These are phyloP conservation scores for Pagetopsis macropterus DNA, from an alignment of 2,797 vertebrate genomes.

Conservation along the genomic window DNA sequence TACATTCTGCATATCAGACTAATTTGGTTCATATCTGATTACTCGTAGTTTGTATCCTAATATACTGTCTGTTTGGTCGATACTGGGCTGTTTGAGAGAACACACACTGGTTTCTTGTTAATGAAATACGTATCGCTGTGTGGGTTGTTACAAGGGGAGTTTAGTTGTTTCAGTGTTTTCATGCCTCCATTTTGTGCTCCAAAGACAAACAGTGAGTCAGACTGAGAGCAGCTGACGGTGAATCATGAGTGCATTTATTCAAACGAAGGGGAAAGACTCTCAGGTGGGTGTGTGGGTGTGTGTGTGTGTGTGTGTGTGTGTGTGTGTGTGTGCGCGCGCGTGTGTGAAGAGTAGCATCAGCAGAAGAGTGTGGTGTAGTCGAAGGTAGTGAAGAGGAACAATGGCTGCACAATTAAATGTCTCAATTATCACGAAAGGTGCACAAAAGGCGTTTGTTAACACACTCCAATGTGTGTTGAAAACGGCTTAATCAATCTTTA, in stretches of 20 bases:
- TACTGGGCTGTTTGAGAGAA: neutral
- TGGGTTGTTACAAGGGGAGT: neutral
- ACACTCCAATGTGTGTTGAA: constrained; percentile 3
- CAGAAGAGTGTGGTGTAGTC: constrained; percentile 13
- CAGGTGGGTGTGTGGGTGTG: neutral
- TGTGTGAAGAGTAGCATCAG: constrained; percentile 3
- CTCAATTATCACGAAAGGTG: neutral
- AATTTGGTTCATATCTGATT: too few relatives aligned
- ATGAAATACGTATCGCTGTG: neutral
- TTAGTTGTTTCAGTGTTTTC: constrained; percentile 31
- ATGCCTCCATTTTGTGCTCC: constrained; percentile 54
- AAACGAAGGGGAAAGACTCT: constrained; percentile 24
- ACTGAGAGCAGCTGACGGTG: constrained; percentile 40
- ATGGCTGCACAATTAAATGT: constrained; percentile 38
- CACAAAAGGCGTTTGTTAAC: neutral
- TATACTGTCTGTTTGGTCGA: neutral
- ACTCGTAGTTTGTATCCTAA: neutral
- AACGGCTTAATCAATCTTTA: neutral
- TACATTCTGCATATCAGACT: neutral
- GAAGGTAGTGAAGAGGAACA: constrained; percentile 13
- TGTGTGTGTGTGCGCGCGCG: constrained; percentile 12
- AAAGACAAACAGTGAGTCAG: constrained; percentile 56
- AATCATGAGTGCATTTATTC: constrained; percentile 39
- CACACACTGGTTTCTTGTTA: neutral
- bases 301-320: neutral